phyloP scores from a whole-genome alignment of 2,797 vertebrate species.

The Lepilemur septentrionalis region DNA sequence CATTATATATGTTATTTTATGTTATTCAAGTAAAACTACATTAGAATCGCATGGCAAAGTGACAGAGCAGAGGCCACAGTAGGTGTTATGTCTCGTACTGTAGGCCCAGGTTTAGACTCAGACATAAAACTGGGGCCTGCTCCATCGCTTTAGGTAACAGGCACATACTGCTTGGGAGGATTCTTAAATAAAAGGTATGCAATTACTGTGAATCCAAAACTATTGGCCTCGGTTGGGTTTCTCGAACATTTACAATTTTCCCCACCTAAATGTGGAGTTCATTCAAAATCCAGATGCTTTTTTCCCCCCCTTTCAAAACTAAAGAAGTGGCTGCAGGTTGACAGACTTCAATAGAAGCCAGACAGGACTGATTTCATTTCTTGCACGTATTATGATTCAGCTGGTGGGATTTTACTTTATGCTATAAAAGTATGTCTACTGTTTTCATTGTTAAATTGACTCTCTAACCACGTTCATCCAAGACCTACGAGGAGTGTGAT shows the following conservation, averaged over 20 bases:
- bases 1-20: constrained; percentile 99
- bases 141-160: constrained; percentile 97
- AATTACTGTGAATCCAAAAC: constrained; percentile 95
- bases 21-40: constrained; percentile 99
- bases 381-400: constrained; percentile 54
- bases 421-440: neutral
- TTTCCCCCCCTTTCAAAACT: constrained; percentile 39
- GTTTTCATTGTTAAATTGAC: neutral
- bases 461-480: neutral
- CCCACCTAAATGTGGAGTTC: fast-evolving
- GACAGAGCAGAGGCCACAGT: constrained; percentile 96
- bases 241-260: constrained; percentile 1
- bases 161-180: constrained; percentile 94
- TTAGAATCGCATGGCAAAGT: constrained; percentile 94
- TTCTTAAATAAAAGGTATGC: constrained; percentile 86
- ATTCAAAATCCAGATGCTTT: constrained; percentile 31
- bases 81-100: constrained; percentile 92
- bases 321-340: neutral
- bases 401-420: constrained; percentile 1
- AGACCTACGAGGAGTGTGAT: neutral
- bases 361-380: constrained; percentile 67
- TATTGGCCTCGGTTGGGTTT: constrained; percentile 85
- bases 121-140: constrained; percentile 97
- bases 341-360: constrained; percentile 51
- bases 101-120: constrained; percentile 92